These are phyloP conservation scores for Pseudomyrmex concolor DNA, from an alignment of 1,140 invertebrate species.

Conservation along the genomic window DNA sequence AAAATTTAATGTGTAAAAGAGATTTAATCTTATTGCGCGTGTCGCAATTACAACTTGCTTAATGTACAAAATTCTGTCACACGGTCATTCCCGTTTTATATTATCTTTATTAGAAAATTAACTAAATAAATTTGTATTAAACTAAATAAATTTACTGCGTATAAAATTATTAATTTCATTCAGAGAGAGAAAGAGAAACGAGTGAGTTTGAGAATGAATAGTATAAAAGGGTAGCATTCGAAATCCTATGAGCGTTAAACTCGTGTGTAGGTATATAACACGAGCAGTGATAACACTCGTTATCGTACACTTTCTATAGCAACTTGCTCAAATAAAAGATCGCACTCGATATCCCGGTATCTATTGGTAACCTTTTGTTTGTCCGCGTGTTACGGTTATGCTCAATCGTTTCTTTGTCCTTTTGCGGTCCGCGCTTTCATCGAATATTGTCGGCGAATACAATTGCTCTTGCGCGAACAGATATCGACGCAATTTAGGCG, in stretches of 20 bases:
- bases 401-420: conserved; percentile 52
- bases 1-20: too few relatives aligned
- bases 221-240: conserved; percentile 9
- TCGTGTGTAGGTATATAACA: neutral
- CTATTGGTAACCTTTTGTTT: conserved; percentile 33
- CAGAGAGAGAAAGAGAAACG: neutral
- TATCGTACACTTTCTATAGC: conserved; percentile 61
- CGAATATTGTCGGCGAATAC: conserved; percentile 10
- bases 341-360: neutral
- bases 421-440: conserved; percentile 23
- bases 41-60: too few relatives aligned
- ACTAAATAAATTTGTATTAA: too few relatives aligned
- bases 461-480: conserved; percentile 10
- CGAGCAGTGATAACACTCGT: conserved; percentile 53
- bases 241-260: neutral
- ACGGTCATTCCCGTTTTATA: too few relatives aligned
- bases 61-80: too few relatives aligned
- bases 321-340: conserved; percentile 60
- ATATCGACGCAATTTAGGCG: neutral
- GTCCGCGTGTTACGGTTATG: conserved; percentile 35
- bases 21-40: too few relatives aligned
- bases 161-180: conserved; percentile 21
- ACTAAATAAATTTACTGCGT: too few relatives aligned
- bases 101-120: too few relatives aligned
- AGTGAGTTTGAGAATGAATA: conserved; percentile 9